Conservation (phyloP, 2,113 vertebrate species). For the Ptyas mucosa region DNA sequence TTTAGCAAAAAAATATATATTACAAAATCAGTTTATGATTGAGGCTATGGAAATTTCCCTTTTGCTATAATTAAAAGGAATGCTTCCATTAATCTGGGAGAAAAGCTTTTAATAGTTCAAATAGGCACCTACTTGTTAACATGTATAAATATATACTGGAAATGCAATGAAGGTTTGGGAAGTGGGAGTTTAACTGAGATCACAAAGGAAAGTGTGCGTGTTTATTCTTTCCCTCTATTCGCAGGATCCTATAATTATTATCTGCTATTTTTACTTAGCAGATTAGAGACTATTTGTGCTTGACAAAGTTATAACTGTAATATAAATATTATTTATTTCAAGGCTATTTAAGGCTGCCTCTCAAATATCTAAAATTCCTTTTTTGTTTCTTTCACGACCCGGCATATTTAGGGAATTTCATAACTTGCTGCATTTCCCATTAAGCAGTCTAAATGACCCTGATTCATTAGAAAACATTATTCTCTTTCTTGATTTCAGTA, state of each 20-base stretch:
- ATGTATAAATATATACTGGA: not conserved
- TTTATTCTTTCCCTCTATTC: not conserved
- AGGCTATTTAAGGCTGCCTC: slow-evolving; percentile 7
- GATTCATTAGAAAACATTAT: not conserved
- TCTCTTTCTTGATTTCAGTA: not conserved
- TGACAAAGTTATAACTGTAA: slow-evolving; percentile 12
- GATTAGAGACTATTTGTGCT: slow-evolving; percentile 24
- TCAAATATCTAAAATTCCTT: slow-evolving; percentile 29
- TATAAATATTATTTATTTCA: slow-evolving; percentile 22
- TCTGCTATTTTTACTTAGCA: not conserved
- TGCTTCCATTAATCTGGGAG: not conserved
- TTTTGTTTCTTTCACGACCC: slow-evolving; percentile 9
- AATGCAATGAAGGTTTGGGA: not conserved
- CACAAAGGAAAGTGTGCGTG: not conserved
- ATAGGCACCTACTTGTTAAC: not conserved
- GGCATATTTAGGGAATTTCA: slow-evolving; percentile 39
- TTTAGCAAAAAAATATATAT: not conserved
- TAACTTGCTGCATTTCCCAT: slow-evolving; percentile 5
- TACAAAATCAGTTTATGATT: not conserved
- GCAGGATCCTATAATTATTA: not conserved
- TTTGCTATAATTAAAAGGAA: not conserved
- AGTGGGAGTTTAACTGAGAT: not conserved
- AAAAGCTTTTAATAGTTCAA: not conserved
- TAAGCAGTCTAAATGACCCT: not conserved
- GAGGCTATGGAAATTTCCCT: not conserved